These are phyloP conservation scores for Dendrolimus kikuchii DNA, from an alignment of 1,140 invertebrate genomes.

Conservation along the genomic window DNA sequence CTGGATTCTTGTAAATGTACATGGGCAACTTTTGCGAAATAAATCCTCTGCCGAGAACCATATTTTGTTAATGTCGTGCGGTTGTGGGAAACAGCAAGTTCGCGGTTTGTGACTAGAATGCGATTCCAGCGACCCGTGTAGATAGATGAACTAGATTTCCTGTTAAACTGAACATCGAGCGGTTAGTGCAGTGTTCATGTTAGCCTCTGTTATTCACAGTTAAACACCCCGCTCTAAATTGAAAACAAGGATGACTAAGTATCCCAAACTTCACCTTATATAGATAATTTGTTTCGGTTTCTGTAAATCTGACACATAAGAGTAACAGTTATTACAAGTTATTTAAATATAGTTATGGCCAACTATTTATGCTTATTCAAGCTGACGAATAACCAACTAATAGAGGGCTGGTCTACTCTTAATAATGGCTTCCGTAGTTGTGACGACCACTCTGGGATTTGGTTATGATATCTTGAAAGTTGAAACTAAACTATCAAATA, in stretches of 20 bases:
- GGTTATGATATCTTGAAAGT: too few relatives aligned
- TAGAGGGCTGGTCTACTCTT: too few relatives aligned
- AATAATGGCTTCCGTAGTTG: too few relatives aligned
- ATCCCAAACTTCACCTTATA: constrained; percentile 1
- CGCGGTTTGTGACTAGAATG: constrained; percentile 34
- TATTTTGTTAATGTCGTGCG: not conserved
- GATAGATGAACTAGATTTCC: constrained; percentile 53
- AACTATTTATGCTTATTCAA: too few relatives aligned
- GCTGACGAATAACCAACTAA: too few relatives aligned
- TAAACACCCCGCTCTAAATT: constrained; percentile 39
- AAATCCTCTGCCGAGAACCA: too few relatives aligned
- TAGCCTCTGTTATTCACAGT: constrained; percentile 31
- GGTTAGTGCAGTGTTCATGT: constrained; percentile 15
- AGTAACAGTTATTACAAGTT: too few relatives aligned
- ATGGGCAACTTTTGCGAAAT: too few relatives aligned
- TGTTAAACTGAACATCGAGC: constrained; percentile 24
- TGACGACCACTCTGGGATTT: too few relatives aligned
- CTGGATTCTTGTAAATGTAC: not conserved
- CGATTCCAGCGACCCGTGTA: constrained; percentile 41
- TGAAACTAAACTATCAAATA: too few relatives aligned
- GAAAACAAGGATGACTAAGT: constrained; percentile 26
- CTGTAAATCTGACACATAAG: too few relatives aligned
- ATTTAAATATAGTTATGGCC: too few relatives aligned
- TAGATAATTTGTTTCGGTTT: not conserved
- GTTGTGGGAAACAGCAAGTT: constrained; percentile 26